These are phyloP conservation scores for Macaria liturata DNA, from an alignment of 2,888 invertebrate genomes.

Conservation along the genomic window DNA sequence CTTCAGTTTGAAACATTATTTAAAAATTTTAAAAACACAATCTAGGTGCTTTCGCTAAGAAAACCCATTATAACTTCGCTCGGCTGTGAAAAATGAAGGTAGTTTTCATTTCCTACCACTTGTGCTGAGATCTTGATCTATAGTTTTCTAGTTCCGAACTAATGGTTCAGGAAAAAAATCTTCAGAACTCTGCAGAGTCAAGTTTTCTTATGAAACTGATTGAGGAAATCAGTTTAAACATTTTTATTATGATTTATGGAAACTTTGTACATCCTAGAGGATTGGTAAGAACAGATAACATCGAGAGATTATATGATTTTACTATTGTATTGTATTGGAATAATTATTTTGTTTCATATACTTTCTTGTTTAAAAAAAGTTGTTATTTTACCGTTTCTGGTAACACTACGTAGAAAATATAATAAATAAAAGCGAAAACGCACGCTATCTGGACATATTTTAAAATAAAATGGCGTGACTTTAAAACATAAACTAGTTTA, in stretches of 20 bases:
- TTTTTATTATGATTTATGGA: too few relatives aligned
- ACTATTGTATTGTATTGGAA: too few relatives aligned
- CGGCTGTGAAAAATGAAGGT: slow-evolving; percentile 34
- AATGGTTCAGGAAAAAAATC: too few relatives aligned
- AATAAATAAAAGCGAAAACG: neutral
- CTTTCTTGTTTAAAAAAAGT: too few relatives aligned
- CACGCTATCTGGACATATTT: slow-evolving; percentile 9
- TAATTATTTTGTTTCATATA: too few relatives aligned
- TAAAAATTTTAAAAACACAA: slow-evolving; percentile 28
- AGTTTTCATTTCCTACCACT: slow-evolving; percentile 32
- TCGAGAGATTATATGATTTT: too few relatives aligned
- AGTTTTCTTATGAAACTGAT: too few relatives aligned
- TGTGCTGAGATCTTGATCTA: slow-evolving; percentile 18
- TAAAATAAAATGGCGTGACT: slow-evolving; percentile 13
- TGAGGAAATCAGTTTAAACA: too few relatives aligned
- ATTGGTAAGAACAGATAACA: too few relatives aligned
- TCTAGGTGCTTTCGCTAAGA: slow-evolving; percentile 34
- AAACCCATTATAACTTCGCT: slow-evolving; percentile 37
- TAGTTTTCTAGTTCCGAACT: slow-evolving; percentile 8
- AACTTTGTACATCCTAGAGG: too few relatives aligned
- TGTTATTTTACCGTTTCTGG: neutral
- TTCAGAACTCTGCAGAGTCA: neutral
- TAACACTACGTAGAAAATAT: too few relatives aligned
- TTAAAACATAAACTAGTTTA: slow-evolving; percentile 8
- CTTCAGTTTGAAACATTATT: slow-evolving; percentile 22